Evolutionary conservation across 2,888 invertebrate genomes (phyloP).

Genomic region (Notocelia uddmanniana): DNA sequence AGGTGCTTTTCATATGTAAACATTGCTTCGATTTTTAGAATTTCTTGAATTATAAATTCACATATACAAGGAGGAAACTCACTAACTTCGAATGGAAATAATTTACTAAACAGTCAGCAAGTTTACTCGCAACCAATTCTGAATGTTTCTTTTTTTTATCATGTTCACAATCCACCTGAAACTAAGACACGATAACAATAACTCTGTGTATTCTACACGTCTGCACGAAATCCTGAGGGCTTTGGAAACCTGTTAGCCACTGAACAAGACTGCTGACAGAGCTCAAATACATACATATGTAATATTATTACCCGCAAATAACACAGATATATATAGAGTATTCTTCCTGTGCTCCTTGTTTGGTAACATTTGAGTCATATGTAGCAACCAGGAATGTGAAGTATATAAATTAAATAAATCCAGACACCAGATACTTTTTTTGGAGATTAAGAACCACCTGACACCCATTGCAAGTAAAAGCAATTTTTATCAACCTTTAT

Average conservation of each 20-base stretch:
- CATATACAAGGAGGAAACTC: not conserved
- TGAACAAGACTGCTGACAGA: slow-evolving; percentile 62
- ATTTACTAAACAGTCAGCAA: not conserved
- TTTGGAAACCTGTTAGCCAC: slow-evolving; percentile 47
- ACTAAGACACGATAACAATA: slow-evolving; percentile 51
- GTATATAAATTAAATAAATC: not conserved
- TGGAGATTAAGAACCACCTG: not conserved
- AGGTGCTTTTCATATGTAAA: not conserved
- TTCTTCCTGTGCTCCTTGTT: not conserved
- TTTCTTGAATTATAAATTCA: not conserved
- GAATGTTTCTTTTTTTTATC: not conserved
- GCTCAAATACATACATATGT: slow-evolving; percentile 18
- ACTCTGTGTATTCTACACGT: slow-evolving; percentile 52
- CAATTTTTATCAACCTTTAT: not conserved
- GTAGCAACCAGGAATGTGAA: not conserved
- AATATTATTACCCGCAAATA: slow-evolving; percentile 5
- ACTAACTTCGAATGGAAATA: not conserved
- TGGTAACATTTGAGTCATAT: slow-evolving; percentile 1
- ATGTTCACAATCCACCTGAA: slow-evolving; percentile 49
- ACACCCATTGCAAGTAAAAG: not conserved
- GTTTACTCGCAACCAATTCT: not conserved
- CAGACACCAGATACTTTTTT: not conserved
- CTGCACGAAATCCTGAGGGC: slow-evolving; percentile 25
- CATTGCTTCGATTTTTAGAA: not conserved
- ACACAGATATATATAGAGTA: not conserved